phyloP scores from a whole-genome alignment of 2,113 vertebrate species.

The Calidris pugnax region DNA sequence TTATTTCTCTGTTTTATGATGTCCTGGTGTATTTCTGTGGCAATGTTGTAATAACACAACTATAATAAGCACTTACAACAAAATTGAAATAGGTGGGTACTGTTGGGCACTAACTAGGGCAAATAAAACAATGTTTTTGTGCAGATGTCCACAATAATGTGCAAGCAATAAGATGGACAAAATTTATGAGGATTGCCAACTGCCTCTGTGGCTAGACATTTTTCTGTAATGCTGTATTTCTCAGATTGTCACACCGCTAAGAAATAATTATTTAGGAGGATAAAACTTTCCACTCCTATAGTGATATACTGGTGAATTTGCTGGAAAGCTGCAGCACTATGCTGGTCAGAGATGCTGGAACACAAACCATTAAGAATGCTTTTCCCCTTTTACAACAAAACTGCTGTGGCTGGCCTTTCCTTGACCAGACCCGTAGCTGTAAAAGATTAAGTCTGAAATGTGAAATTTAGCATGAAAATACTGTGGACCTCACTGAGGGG shows the following conservation, averaged over 20 bases:
- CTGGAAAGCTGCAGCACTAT: neutral
- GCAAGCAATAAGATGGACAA: neutral
- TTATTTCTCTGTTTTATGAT: neutral
- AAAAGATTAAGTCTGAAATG: neutral
- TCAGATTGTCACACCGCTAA: neutral
- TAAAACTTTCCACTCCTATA: neutral
- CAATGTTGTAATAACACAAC: neutral
- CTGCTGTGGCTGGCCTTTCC: neutral
- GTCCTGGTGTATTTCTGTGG: neutral
- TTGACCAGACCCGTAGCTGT: neutral
- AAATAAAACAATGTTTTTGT: neutral
- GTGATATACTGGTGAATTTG: neutral
- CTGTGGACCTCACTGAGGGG: neutral
- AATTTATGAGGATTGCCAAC: neutral
- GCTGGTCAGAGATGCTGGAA: neutral
- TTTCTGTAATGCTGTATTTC: neutral
- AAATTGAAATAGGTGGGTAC: neutral
- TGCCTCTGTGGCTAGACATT: neutral
- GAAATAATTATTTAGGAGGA: neutral
- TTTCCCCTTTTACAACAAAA: neutral
- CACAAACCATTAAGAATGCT: neutral
- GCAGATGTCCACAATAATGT: neutral
- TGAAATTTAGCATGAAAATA: slow-evolving; percentile 42
- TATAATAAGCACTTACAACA: neutral
- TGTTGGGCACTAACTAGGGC: neutral